Conservation (phyloP, 2,113 vertebrate genomes). For the Puma concolor region DNA sequence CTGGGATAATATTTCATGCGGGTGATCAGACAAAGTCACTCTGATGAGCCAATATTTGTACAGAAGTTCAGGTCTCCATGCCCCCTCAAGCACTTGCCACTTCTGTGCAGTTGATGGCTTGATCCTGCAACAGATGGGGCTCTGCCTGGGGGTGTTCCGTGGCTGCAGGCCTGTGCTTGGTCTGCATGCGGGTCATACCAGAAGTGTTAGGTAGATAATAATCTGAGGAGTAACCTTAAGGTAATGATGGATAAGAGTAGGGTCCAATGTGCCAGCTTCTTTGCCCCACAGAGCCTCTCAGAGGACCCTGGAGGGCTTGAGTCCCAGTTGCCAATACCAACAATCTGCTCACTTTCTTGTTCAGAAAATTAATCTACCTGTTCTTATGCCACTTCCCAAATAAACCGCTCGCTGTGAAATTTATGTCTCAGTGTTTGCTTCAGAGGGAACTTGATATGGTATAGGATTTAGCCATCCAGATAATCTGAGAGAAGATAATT, state of each 20-base stretch:
- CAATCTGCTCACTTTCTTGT: not conserved
- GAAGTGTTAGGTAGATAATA: not conserved
- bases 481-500: not conserved
- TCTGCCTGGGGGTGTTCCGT: not conserved
- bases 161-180: not conserved
- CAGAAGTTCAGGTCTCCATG: not conserved
- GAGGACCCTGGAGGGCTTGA: not conserved
- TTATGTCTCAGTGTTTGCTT: not conserved
- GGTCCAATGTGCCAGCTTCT: not conserved
- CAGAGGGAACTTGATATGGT: not conserved
- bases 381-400: not conserved
- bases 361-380: not conserved
- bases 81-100: not conserved
- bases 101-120: not conserved
- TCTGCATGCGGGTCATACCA: not conserved
- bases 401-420: not conserved
- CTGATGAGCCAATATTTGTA: not conserved
- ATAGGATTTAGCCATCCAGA: not conserved
- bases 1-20: not conserved
- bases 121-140: not conserved
- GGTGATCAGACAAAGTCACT: not conserved
- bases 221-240: not conserved
- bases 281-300: not conserved
- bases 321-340: not conserved
- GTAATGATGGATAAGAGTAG: not conserved